Evolutionary conservation across 2,888 invertebrate genomes (phyloP).

Genomic region (Xestia rhomboidea): DNA sequence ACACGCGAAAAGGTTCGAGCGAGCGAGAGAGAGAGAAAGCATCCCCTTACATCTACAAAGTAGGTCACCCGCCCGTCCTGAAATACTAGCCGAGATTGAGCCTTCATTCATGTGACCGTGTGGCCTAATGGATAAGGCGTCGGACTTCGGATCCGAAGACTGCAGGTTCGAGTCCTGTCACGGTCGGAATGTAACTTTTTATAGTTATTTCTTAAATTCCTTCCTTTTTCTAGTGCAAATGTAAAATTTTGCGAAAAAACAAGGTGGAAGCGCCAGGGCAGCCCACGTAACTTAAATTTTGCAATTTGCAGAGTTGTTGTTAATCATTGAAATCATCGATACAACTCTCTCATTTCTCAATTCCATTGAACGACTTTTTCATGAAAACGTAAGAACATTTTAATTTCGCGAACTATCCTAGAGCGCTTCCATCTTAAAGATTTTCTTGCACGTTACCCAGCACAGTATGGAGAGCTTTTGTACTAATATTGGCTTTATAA

Average conservation of each 20-base stretch:
- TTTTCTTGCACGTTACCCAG: not conserved
- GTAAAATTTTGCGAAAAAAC: not conserved
- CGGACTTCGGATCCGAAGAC: constrained; percentile 94
- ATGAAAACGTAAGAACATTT: too few relatives aligned
- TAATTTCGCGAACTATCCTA: too few relatives aligned
- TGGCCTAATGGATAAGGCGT: constrained; percentile 94
- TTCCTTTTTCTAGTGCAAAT: not conserved
- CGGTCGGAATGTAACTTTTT: constrained; percentile 72
- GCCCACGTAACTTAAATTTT: too few relatives aligned
- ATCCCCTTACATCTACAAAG: constrained; percentile 18
- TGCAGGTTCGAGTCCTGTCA: constrained; percentile 93
- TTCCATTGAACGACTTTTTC: too few relatives aligned
- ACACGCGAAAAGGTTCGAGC: not conserved
- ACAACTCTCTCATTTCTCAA: too few relatives aligned
- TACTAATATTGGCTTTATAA: not conserved
- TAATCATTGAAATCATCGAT: too few relatives aligned
- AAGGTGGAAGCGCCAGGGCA: too few relatives aligned
- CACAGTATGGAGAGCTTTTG: not conserved
- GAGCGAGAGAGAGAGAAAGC: constrained; percentile 15
- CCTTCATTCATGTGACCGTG: constrained; percentile 84
- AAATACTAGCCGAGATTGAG: constrained; percentile 44
- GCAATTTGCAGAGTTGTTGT: too few relatives aligned
- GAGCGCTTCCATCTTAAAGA: too few relatives aligned
- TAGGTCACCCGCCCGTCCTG: constrained; percentile 53
- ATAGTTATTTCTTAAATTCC: not conserved